Percentiles rank a stretch among this genome's conserved stretches.
phyloP scores from a whole-genome alignment of 2,113 vertebrate genomes.

The Tapirus terrestris region DNA sequence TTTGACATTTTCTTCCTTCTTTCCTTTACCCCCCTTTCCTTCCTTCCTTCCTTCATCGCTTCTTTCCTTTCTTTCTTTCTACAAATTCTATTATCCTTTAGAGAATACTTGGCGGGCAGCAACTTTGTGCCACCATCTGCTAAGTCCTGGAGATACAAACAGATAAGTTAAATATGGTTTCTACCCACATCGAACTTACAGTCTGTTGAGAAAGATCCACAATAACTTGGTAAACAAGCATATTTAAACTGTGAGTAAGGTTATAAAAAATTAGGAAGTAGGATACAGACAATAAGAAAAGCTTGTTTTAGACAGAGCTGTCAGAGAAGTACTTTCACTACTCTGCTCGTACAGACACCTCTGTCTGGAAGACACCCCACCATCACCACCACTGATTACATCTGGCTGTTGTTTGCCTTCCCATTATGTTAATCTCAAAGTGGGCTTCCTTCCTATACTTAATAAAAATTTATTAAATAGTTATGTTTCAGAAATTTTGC shows the following conservation, averaged over 20 bases:
- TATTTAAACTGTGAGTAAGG: not conserved
- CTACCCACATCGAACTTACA: not conserved
- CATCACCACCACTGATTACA: not conserved
- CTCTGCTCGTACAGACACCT: fast-evolving
- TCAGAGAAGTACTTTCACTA: too few species aligned
- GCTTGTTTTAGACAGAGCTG: not conserved
- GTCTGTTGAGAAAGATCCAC: not conserved
- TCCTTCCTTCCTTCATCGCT: not conserved
- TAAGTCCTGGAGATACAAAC: not conserved
- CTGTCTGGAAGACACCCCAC: not conserved
- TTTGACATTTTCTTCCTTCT: not conserved
- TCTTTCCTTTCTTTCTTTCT: not conserved
- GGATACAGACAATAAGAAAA: not conserved
- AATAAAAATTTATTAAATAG: not conserved
- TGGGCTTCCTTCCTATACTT: not conserved
- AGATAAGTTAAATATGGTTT: not conserved
- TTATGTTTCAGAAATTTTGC: not conserved
- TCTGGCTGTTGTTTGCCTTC: not conserved
- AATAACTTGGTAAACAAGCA: not conserved
- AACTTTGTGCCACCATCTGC: not conserved
- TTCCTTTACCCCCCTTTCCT: not conserved
- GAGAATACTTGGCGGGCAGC: not conserved
- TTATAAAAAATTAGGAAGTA: not conserved
- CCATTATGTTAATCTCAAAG: not conserved
- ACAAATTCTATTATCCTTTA: not conserved